Base-by-base conservation (phyloP, 2,113 vertebrate genomes). In the Balaeniceps rex region DNA sequence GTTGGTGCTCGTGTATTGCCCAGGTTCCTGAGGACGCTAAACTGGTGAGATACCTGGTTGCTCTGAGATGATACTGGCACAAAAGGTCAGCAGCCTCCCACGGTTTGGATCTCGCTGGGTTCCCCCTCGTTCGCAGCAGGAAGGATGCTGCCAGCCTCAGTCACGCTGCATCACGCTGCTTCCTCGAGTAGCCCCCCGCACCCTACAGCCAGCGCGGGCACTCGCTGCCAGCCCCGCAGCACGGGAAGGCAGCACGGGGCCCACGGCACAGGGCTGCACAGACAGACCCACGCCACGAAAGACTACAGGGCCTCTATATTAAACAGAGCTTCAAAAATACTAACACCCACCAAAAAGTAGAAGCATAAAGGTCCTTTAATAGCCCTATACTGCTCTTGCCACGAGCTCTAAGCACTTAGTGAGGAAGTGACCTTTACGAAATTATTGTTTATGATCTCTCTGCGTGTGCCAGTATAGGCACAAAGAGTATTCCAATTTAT, bases 401-500 rank as follows among this genome's bases (percentile, higher is more conserved):
- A 89, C 49, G 21, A 96, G 96, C 92, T 94, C 63, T 65, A 87
- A 91, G 88, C 19, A 36, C 93, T 97, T 94, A 95, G 88, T 25
- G 91, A 97, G 94, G 92, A 95, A 96, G 95, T 98, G 98, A 98
- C 98, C 98, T 98, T 98, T 98, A 97, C 28, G 57, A 89, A 95
- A 98, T 98, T 97, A 98, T 98, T 98, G 98, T 98, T 98, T 98
- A 98, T 98, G 97, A 98, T 98, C 96, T 97, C 94, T 96, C 26
- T 2, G 51, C 40, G 66, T 95, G 89, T 94, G 97, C 90, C 96
- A 94, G 94, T 92, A 93, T 94, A 97, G 87, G 94, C 93, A 94
- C 88, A 97, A 97, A 95, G 96, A 97, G 97, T 98, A 98, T 98
- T 98, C 98, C 98, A 98, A 98, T 98, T 98, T 98, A 98, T 98